Evolutionary conservation across 1,140 invertebrate species (phyloP).

Genomic region (Atta cephalotes): DNA sequence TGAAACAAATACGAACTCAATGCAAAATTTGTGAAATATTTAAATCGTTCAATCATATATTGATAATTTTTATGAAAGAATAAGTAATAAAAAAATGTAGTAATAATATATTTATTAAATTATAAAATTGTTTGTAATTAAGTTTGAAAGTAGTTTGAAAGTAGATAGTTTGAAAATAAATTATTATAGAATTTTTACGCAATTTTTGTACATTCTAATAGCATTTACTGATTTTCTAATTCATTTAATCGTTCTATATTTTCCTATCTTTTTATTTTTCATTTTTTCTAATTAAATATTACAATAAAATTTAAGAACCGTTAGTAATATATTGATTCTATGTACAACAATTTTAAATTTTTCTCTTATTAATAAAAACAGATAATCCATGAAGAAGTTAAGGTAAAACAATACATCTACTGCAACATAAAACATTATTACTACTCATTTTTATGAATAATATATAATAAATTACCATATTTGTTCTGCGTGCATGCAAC

Average conservation of each 20-base stretch:
- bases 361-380: not conserved
- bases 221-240: not conserved
- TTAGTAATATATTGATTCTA: not conserved
- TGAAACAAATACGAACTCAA: not conserved
- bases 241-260: not conserved
- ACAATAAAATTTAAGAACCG: not conserved
- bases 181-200: not conserved
- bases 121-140: not conserved
- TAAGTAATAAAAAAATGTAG: not conserved
- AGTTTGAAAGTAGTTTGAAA: too few relatives aligned
- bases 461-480: not conserved
- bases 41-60: not conserved
- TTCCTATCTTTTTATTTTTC: not conserved
- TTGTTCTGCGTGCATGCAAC: not conserved
- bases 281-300: constrained; percentile 11
- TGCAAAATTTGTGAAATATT: not conserved
- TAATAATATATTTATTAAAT: not conserved
- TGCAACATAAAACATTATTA: constrained; percentile 34
- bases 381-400: not conserved
- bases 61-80: not conserved
- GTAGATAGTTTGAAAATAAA: not conserved
- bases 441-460: not conserved
- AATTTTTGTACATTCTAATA: not conserved
- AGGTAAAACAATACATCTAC: not conserved
- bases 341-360: not conserved